phyloP scores from a whole-genome alignment of 2,797 vertebrate genomes.

The Prunella strophiata region DNA sequence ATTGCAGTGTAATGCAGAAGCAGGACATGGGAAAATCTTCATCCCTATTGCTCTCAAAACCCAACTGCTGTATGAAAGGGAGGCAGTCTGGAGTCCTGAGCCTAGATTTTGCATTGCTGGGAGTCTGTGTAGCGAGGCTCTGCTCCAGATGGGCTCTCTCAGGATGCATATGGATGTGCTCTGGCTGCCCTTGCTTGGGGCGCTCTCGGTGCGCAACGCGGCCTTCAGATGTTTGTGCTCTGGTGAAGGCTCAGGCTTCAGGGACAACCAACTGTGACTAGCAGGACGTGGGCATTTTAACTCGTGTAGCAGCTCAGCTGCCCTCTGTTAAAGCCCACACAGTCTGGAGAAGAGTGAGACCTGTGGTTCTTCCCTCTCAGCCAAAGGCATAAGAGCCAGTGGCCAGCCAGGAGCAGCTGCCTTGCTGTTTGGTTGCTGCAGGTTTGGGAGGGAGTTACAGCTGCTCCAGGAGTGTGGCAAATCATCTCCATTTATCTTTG shows the following conservation, averaged over 20 bases:
- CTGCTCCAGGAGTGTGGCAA: constrained; percentile 34
- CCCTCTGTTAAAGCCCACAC: rapidly evolving
- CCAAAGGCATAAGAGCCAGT: neutral
- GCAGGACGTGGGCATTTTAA: neutral
- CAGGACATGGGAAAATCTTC: neutral
- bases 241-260: neutral
- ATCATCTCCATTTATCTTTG: constrained; percentile 42
- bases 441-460: constrained; percentile 46
- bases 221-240: neutral
- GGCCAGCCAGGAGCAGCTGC: constrained; percentile 60
- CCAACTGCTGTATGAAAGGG: neutral
- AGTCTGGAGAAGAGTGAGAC: neutral
- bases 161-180: neutral
- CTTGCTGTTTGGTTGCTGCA: constrained; percentile 23
- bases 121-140: rapidly evolving
- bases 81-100: neutral
- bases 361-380: neutral
- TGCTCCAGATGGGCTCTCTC: neutral
- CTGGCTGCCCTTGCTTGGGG: neutral
- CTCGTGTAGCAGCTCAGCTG: neutral
- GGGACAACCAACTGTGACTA: neutral
- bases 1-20: neutral
- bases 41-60: neutral
- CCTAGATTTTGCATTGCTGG: neutral
- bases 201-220: rapidly evolving